These are phyloP conservation scores for Tinamus guttatus DNA, from an alignment of 2,113 vertebrate genomes.

Conservation along the genomic window DNA sequence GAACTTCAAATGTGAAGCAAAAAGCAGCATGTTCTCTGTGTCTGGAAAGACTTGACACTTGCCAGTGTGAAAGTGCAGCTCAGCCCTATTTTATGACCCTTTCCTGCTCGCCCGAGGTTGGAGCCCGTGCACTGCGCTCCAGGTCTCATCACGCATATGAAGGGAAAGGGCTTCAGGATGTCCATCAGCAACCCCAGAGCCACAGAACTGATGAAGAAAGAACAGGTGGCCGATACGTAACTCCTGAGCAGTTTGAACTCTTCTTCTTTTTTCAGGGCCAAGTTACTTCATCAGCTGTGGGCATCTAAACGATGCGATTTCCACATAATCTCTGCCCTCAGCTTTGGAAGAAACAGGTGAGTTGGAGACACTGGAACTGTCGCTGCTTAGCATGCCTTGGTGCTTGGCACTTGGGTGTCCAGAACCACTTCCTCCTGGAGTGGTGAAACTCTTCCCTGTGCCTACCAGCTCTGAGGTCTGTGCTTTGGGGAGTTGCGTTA, in stretches of 20 bases:
- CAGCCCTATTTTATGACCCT: background rate
- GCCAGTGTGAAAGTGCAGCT: background rate
- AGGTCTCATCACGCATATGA: fast-evolving
- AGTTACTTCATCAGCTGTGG: background rate
- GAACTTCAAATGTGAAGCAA: background rate
- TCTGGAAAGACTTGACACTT: background rate
- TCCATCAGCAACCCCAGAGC: background rate
- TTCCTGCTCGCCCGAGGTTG: background rate
- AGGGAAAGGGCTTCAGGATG: background rate
- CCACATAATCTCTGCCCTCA: background rate
- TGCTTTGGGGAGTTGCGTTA: background rate
- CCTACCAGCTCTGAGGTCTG: background rate
- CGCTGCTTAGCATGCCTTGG: background rate
- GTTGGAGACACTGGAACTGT: background rate
- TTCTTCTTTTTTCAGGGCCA: background rate
- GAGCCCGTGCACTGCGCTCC: background rate
- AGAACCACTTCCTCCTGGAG: background rate
- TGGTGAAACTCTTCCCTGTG: background rate
- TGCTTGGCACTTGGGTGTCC: background rate
- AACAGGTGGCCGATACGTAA: background rate
- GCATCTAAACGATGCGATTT: background rate
- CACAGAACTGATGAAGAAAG: background rate
- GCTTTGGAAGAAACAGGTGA: background rate
- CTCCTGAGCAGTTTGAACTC: background rate
- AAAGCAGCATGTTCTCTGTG: background rate